Evolutionary conservation across 2,797 vertebrate genomes (phyloP).

Genomic region (Thripadectes ignobilis): DNA sequence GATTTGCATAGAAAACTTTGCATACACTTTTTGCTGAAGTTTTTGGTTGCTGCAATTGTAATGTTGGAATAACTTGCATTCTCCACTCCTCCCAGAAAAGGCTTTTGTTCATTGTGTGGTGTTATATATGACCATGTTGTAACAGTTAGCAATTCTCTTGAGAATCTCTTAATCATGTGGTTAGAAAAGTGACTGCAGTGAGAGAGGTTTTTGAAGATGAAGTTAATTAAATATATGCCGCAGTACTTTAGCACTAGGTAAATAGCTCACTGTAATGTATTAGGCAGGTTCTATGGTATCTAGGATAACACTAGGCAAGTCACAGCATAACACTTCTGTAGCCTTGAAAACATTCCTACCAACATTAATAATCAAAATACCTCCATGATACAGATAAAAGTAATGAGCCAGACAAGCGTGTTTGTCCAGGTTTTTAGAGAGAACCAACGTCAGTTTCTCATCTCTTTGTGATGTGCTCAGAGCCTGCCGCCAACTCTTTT

Average conservation of each 20-base stretch:
- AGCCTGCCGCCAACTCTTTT: neutral
- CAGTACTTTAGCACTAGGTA: neutral
- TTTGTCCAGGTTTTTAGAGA: conserved; percentile 8
- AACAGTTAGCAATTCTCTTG: neutral
- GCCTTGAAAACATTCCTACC: conserved; percentile 31
- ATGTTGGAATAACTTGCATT: neutral
- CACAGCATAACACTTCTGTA: conserved; percentile 4
- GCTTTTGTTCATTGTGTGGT: neutral
- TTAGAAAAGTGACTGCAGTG: neutral
- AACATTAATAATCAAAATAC: conserved; percentile 41
- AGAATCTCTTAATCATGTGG: neutral
- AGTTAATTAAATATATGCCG: neutral
- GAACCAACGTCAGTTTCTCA: neutral
- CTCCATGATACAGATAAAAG: conserved; percentile 32
- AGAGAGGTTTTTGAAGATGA: neutral
- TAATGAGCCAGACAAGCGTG: conserved; percentile 25
- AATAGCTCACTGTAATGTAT: neutral
- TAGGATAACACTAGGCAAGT: conserved; percentile 19
- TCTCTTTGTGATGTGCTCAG: neutral
- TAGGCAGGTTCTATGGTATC: neutral
- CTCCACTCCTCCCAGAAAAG: neutral
- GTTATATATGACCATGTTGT: neutral
- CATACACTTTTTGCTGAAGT: neutral
- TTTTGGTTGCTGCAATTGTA: neutral
- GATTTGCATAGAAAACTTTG: neutral